A percentile compares a stretch with the other conserved stretches of the same genome.
Conservation (phyloP, 1,140 invertebrate species). For the Aporrectodea caliginosa region DNA sequence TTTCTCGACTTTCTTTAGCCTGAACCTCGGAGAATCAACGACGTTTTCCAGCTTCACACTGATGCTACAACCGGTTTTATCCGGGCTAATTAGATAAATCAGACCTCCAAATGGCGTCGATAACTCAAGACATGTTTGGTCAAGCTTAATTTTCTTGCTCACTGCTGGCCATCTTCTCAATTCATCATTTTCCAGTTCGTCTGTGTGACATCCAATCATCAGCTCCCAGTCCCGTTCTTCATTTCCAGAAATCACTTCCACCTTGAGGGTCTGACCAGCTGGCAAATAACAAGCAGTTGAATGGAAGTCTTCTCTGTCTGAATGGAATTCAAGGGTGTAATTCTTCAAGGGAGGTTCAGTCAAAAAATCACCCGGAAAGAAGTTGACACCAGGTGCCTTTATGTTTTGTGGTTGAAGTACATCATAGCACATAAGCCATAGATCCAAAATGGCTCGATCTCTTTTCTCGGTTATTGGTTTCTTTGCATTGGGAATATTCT, state of each 20-base stretch:
- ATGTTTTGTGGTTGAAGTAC: neutral
- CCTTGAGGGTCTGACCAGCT: neutral
- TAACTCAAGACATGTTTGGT: neutral
- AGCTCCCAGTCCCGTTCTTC: neutral
- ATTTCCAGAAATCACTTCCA: neutral
- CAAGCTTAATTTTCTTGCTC: neutral
- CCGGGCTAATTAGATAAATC: constrained; percentile 24
- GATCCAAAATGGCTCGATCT: neutral
- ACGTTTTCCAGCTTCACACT: constrained; percentile 5
- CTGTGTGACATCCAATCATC: neutral
- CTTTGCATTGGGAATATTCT: neutral
- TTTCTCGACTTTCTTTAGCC: constrained; percentile 19
- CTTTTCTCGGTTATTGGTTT: neutral
- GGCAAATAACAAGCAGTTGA: constrained; percentile 14
- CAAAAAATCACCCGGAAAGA: constrained; percentile 23
- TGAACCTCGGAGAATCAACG: constrained; percentile 14
- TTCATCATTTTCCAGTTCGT: neutral
- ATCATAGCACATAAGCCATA: neutral
- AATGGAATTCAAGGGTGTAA: neutral
- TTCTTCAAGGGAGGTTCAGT: neutral
- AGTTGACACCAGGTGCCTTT: constrained; percentile 14
- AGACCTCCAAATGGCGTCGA: constrained; percentile 25
- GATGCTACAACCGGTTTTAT: neutral
- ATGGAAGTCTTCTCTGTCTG: constrained; percentile 6
- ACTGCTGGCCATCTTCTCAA: constrained; percentile 17